phyloP scores from a whole-genome alignment of 2,888 invertebrate species.

The Pasiphila rectangulata region DNA sequence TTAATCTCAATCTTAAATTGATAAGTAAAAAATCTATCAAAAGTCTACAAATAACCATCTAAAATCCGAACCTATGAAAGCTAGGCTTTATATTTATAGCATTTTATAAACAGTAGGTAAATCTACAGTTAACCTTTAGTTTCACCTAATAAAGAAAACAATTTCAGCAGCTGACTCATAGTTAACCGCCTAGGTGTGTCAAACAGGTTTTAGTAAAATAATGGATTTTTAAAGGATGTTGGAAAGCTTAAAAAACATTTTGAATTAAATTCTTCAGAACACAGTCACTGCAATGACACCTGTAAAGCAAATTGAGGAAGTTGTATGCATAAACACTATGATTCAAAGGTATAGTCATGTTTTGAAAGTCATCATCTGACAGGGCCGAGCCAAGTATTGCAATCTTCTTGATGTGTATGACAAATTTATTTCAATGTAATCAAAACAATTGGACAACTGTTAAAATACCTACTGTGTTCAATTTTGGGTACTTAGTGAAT shows the following conservation, averaged over 20 bases:
- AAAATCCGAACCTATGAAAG: neutral
- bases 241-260: neutral
- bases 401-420: neutral
- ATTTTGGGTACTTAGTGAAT: neutral
- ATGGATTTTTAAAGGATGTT: neutral
- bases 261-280: slow-evolving; percentile 5
- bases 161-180: slow-evolving; percentile 17
- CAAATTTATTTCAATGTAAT: neutral
- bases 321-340: neutral
- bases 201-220: slow-evolving; percentile 21
- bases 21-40: too few relatives aligned
- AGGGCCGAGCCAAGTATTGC: neutral
- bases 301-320: slow-evolving; percentile 9
- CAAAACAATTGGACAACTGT: slow-evolving; percentile 6
- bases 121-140: slow-evolving; percentile 12
- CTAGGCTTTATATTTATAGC: neutral
- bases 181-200: slow-evolving; percentile 16
- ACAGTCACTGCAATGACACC: neutral
- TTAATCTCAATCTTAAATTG: too few relatives aligned
- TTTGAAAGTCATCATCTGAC: slow-evolving; percentile 9
- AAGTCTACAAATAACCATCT: too few relatives aligned
- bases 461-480: neutral
- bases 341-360: slow-evolving; percentile 4
- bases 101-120: neutral
- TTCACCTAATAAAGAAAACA: slow-evolving; percentile 7